Base-by-base conservation (phyloP, 2,888 invertebrate genomes). In the Drosophila crucigera region DNA sequence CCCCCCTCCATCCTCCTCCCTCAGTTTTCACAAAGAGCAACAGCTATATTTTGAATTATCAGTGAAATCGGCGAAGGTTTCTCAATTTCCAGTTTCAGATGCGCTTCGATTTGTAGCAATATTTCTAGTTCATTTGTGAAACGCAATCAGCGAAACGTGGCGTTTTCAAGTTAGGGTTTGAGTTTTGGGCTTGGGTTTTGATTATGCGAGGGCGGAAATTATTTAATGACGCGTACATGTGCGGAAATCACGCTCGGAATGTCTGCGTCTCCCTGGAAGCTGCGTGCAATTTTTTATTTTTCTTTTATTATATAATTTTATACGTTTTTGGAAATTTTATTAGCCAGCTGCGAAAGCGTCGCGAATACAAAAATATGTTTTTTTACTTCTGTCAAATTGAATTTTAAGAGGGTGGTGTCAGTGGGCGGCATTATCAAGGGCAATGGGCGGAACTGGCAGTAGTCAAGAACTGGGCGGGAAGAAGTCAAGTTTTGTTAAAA, bases 191-290 rank as follows among this genome's bases (percentile, higher is more conserved):
- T 75, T 19, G 33, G 43, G 43, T 55, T 60, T 53, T 54, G 61
- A 55, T 54, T 55, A 68, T 71, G 76, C 71, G 73, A 76, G 91
- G 83, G 87, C 88, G 88, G 88, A 90, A 89, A 91, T 91, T 92
- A 92, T 91, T 91, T 91, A 91, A 92, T 91, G 91, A 84, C 80
- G 84, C 91, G 91, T 83, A 89, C 89, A 89, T 83, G 84, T 75
- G 85, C 91, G 91, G 88, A 89, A 87, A 89, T 89, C 91, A 91
- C 90, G 91, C 88, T 79, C 90, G 71, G 89, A 68, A 68, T 66
- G 71, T 69, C 76, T 71, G 73, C 68, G 50, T 52, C 62, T 54
- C 63, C 16, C 50, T 68, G 84, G 71, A 81, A 75, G 76, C 76
- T 81, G 82, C 76, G 73, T 85, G 73, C 78, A 82, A 85, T 76